A percentile compares a stretch with the other conserved stretches of the same genome.
phyloP scores from a whole-genome alignment of 2,797 vertebrate species.

The Lithobates pipiens region DNA sequence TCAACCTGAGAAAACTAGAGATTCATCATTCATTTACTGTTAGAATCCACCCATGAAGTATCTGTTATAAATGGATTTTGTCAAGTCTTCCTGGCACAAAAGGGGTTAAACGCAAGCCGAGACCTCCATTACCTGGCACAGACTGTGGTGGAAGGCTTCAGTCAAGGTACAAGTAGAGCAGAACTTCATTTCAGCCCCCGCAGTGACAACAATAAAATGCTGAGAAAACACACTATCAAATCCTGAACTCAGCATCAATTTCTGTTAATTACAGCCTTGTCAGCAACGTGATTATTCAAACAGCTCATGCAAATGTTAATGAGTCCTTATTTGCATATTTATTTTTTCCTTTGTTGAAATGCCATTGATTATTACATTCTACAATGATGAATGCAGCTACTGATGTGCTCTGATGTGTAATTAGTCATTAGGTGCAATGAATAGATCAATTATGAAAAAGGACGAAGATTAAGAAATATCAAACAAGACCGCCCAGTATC shows the following conservation, averaged over 20 bases:
- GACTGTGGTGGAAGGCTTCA: slow-evolving; percentile 75
- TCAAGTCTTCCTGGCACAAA: slow-evolving; percentile 59
- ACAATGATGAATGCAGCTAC: slow-evolving; percentile 98
- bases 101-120: slow-evolving; percentile 72
- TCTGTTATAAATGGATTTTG: neutral
- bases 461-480: slow-evolving; percentile 91
- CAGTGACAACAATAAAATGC: slow-evolving; percentile 83
- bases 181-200: slow-evolving; percentile 83
- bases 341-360: slow-evolving; percentile 99
- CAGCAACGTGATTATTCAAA: slow-evolving; percentile 99
- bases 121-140: slow-evolving; percentile 77
- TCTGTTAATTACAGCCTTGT: slow-evolving; percentile 97
- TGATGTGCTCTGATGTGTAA: slow-evolving; percentile 98
- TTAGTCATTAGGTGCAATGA: slow-evolving; percentile 99
- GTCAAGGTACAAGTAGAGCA: slow-evolving; percentile 81
- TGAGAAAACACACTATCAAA: slow-evolving; percentile 86
- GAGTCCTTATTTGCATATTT: slow-evolving; percentile 99
- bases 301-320: slow-evolving; percentile 99
- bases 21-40: neutral
- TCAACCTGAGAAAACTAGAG: neutral
- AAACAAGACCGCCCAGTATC: slow-evolving; percentile 84
- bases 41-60: neutral
- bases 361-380: slow-evolving; percentile 99
- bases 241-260: slow-evolving; percentile 95
- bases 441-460: slow-evolving; percentile 98